Conservation (phyloP, 1,140 invertebrate species). For the Eufriesea mexicana region DNA sequence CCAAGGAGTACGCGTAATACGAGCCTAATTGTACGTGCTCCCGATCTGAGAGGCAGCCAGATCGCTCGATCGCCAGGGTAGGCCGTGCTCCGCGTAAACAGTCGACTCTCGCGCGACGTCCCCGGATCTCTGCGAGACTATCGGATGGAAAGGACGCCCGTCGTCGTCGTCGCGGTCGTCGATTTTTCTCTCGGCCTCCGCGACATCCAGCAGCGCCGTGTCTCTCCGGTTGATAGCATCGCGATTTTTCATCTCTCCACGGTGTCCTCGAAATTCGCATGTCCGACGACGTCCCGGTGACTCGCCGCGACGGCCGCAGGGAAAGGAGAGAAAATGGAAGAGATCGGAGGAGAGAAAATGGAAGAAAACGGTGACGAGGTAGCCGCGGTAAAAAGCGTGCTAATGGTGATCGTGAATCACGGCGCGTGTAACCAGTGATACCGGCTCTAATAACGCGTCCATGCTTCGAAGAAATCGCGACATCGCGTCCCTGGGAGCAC, state of each 20-base stretch:
- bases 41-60: not conserved
- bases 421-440: constrained; percentile 13
- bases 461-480: not conserved
- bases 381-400: constrained; percentile 3
- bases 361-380: too few relatives aligned
- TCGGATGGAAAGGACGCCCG: too few relatives aligned
- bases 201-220: not conserved
- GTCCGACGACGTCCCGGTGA: constrained; percentile 10
- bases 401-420: constrained; percentile 39
- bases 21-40: constrained; percentile 45
- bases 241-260: not conserved
- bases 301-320: not conserved
- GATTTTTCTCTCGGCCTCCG: too few relatives aligned
- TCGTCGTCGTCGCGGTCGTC: too few relatives aligned
- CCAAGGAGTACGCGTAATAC: not conserved
- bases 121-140: not conserved
- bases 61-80: not conserved
- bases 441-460: constrained; percentile 33
- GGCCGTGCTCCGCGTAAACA: not conserved
- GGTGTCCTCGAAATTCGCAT: constrained; percentile 4
- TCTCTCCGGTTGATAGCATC: not conserved
- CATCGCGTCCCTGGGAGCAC: not conserved
- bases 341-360: not conserved
- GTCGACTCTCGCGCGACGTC: not conserved
- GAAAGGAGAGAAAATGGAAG: not conserved